phyloP scores from a whole-genome alignment of 1,140 invertebrate genomes.

The Diorhabda carinulata region DNA sequence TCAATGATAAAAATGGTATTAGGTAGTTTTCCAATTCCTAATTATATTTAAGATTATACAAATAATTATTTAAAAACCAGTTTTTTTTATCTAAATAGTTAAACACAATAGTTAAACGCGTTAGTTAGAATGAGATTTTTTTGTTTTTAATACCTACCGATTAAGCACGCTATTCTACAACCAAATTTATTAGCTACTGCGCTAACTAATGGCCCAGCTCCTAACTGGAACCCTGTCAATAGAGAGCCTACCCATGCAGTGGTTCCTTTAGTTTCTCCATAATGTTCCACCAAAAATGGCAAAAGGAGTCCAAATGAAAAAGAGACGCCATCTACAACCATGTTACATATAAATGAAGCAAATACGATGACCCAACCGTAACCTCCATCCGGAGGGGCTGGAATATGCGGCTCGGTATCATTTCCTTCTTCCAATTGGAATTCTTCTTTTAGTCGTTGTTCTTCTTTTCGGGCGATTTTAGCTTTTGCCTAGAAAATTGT shows the following conservation, averaged over 20 bases:
- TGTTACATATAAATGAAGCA: constrained; percentile 95
- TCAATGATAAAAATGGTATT: too few relatives aligned
- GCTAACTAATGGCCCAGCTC: constrained; percentile 91
- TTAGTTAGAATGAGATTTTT: too few relatives aligned
- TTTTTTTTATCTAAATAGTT: too few relatives aligned
- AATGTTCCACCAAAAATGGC: constrained; percentile 73
- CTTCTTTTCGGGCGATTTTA: not conserved
- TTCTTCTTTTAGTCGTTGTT: not conserved
- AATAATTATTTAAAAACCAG: too few relatives aligned
- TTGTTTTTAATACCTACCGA: constrained; percentile 58
- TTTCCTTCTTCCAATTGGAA: not conserved
- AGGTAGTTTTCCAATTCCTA: too few relatives aligned
- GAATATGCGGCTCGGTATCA: constrained; percentile 46
- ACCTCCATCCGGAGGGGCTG: constrained; percentile 78
- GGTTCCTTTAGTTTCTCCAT: constrained; percentile 77
- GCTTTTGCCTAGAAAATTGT: not conserved
- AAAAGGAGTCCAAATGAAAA: constrained; percentile 92
- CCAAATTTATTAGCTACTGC: constrained; percentile 94
- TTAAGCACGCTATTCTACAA: constrained; percentile 87
- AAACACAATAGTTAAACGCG: too few relatives aligned
- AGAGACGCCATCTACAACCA: constrained; percentile 94
- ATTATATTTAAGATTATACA: too few relatives aligned
- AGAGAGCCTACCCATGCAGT: constrained; percentile 92
- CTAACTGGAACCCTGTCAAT: constrained; percentile 88
- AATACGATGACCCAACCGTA: constrained; percentile 93